Evolutionary conservation across 2,888 invertebrate genomes (phyloP).

Genomic region (Apodemia zela): DNA sequence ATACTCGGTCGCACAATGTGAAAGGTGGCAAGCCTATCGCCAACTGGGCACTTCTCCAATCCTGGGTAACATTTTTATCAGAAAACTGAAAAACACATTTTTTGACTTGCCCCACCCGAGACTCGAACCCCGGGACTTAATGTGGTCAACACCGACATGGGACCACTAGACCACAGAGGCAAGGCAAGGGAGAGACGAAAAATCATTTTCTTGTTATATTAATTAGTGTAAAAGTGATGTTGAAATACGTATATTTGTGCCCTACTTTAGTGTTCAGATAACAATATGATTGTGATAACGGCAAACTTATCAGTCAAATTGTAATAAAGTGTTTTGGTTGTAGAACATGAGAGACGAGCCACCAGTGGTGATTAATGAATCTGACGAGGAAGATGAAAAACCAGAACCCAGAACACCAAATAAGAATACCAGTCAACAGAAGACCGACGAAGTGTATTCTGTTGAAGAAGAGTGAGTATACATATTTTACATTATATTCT

Average conservation of each 20-base stretch:
- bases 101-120: no score
- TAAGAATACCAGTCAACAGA: constrained; percentile 18
- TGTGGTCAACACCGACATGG: no score
- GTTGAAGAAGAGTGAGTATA: constrained; percentile 46
- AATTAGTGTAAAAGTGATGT: not conserved
- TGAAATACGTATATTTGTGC: not conserved
- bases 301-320: not conserved
- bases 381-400: constrained; percentile 35
- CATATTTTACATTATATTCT: no score
- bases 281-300: not conserved
- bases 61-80: no score
- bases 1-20: no score
- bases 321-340: not conserved
- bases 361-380: constrained; percentile 51
- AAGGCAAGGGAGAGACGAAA: no score
- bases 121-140: no score
- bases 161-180: no score
- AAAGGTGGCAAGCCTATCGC: no score
- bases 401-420: constrained; percentile 31
- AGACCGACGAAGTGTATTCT: constrained; percentile 35
- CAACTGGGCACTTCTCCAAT: no score
- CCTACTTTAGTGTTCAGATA: not conserved
- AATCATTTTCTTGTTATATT: not conserved
- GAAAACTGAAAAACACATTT: no score
- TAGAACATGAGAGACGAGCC: constrained; percentile 49